phyloP scores from a whole-genome alignment of 2,888 invertebrate species.

The Alentia gelatinosa region DNA sequence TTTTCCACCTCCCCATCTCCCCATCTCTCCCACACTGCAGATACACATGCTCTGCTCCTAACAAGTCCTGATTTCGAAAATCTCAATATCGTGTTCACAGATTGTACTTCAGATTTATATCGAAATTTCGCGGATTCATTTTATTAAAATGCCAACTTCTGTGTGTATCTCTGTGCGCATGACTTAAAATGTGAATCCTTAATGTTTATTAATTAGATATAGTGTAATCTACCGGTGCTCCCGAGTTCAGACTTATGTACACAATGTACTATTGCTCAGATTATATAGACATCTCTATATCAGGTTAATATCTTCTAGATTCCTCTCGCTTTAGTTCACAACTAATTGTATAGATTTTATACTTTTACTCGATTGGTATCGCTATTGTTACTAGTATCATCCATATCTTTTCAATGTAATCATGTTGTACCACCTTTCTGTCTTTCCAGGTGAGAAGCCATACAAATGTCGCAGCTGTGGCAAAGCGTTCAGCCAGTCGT shows the following conservation, averaged over 20 bases:
- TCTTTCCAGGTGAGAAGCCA: constrained; percentile 93
- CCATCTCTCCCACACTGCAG: background rate
- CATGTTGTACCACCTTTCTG: background rate
- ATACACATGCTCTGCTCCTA: background rate
- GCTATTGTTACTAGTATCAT: background rate
- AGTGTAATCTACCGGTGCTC: too few relatives aligned
- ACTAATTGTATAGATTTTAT: too few relatives aligned
- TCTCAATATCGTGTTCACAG: background rate
- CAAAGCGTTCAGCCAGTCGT: constrained; percentile 98
- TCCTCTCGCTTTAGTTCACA: too few relatives aligned
- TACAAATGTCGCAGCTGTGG: constrained; percentile 99
- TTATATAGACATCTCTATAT: too few relatives aligned
- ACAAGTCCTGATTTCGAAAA: background rate
- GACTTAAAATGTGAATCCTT: too few relatives aligned
- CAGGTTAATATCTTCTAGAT: too few relatives aligned
- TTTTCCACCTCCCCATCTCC: background rate
- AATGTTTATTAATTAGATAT: too few relatives aligned
- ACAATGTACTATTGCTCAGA: too few relatives aligned
- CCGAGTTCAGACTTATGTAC: too few relatives aligned
- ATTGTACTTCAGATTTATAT: background rate
- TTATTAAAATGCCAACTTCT: too few relatives aligned
- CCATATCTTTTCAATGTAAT: background rate
- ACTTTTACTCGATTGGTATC: background rate
- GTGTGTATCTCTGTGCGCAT: too few relatives aligned
- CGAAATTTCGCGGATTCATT: too few relatives aligned